These are phyloP conservation scores for Dipodomys stephensi DNA, from an alignment of 2,113 vertebrate species.

Conservation along the genomic window DNA sequence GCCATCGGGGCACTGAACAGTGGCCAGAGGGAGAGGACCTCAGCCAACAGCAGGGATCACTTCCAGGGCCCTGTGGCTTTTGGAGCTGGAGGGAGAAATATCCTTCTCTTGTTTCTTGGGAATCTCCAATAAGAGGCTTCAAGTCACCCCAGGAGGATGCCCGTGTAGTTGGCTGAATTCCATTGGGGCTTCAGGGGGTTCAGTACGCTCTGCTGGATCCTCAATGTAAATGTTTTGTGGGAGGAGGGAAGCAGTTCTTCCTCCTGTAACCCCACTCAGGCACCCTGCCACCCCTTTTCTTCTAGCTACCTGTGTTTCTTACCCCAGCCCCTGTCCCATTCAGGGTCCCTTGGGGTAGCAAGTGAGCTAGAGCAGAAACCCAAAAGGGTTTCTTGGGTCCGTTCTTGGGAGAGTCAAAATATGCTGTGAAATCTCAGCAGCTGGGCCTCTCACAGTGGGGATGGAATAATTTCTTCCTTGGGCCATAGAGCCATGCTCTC, in stretches of 20 bases:
- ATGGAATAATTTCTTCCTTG: background rate
- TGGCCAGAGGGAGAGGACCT: slow-evolving; percentile 44
- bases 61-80: slow-evolving; percentile 36
- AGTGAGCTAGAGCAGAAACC: background rate
- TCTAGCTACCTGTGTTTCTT: background rate
- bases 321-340: background rate
- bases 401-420: background rate
- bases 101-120: slow-evolving; percentile 18
- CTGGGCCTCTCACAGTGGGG: background rate
- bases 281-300: background rate
- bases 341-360: background rate
- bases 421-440: background rate
- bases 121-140: background rate
- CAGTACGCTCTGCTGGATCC: background rate
- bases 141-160: background rate
- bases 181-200: background rate
- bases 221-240: background rate
- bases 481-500: background rate
- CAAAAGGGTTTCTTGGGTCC: background rate
- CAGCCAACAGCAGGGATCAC: background rate
- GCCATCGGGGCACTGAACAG: background rate
- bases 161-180: background rate
- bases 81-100: background rate
- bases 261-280: background rate
- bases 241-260: background rate